Base-by-base conservation (phyloP, 2,797 vertebrate genomes). In the Kryptolebias ocellatus region DNA sequence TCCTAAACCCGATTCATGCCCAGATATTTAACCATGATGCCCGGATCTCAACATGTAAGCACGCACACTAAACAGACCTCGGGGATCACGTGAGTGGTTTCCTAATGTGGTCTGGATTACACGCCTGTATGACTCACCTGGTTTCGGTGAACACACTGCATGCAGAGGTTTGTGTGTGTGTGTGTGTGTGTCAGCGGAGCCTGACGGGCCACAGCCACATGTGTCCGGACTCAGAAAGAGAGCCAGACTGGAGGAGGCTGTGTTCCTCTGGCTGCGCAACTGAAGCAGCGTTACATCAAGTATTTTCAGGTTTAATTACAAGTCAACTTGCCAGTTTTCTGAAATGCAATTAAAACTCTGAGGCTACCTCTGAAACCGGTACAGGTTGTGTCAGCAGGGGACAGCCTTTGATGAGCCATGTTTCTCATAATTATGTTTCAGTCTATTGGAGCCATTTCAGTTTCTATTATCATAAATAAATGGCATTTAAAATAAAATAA, bases 51-150 rank as follows among this genome's bases (percentile, higher is more conserved):
- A 78, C 53, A 65, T 66, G 62, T 64, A 70, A 71, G 65, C 18
- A 24, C 55, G 62, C 69, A 64, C 42, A 31, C 49, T 65, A 60
- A 80, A 80, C 69, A 67, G 73, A 70, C 68, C 64, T 70, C 50
- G 18, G 72, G 64, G 67, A 76, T 56, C 74, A 68, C 53, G 58
- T 28, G 57, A 87, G 72, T 18, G 16, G 46, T 58, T 78, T 83
- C 65, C 51, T 83, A 85, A 87, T 80, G 75, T 64, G 73, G 67
- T 67, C 66, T 54, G 72, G 74, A 90, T 88, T 84, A 79, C 82
- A 86, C 62, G 70, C 80, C 72, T 72, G 69, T 77, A 53, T 78
- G 83, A 86, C 61, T 87, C 78, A 81, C 76, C 85, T 67, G 88
- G 79, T 83, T 24, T 87, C 81, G 90, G 66, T 77, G 83, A 86